Evolutionary conservation across 2,888 invertebrate genomes (phyloP).

Genomic region (Biston stratarius): DNA sequence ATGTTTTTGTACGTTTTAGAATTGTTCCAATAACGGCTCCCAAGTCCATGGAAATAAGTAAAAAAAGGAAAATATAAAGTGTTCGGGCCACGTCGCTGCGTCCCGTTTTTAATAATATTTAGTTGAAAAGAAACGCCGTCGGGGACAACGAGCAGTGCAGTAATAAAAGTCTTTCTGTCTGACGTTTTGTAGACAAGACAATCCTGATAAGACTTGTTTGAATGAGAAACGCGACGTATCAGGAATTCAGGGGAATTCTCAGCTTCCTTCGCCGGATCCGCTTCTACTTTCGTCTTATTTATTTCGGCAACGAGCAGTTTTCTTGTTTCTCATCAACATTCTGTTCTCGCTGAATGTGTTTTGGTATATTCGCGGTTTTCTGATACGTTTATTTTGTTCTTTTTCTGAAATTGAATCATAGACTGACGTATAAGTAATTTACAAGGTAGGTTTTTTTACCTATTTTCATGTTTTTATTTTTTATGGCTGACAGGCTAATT

Average conservation of each 20-base stretch:
- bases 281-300: slow-evolving; percentile 18
- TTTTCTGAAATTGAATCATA: background rate
- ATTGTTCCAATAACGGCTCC: background rate
- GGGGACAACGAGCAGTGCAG: slow-evolving; percentile 13
- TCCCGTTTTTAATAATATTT: slow-evolving; percentile 34
- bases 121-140: slow-evolving; percentile 28
- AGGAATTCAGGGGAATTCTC: slow-evolving; percentile 17
- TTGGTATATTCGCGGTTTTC: background rate
- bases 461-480: too few relatives aligned
- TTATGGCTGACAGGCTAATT: too few relatives aligned
- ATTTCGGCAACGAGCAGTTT: slow-evolving; percentile 18
- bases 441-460: too few relatives aligned
- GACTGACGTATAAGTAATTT: too few relatives aligned
- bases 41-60: background rate
- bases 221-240: slow-evolving; percentile 29
- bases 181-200: slow-evolving; percentile 33
- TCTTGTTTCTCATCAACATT: slow-evolving; percentile 26
- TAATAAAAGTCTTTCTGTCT: slow-evolving; percentile 32
- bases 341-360: slow-evolving; percentile 8
- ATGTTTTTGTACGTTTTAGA: background rate
- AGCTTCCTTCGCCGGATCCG: slow-evolving; percentile 6
- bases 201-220: slow-evolving; percentile 32
- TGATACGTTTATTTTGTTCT: background rate
- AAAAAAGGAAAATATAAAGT: slow-evolving; percentile 7
- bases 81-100: slow-evolving; percentile 2